phyloP scores from a whole-genome alignment of 2,888 invertebrate genomes.

The Scrobipalpa costella region DNA sequence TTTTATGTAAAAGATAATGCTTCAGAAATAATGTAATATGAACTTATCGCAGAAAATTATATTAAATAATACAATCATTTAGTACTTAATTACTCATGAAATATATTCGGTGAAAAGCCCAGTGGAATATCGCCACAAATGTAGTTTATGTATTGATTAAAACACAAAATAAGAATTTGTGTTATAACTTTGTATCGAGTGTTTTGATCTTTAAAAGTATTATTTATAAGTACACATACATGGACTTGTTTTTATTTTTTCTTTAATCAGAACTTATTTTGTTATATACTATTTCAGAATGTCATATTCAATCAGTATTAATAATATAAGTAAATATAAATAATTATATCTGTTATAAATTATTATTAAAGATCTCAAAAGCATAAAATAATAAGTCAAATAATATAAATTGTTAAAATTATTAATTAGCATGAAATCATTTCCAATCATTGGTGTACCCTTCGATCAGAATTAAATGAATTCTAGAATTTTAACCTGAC shows the following conservation, averaged over 20 bases:
- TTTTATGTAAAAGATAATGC: conserved; percentile 3
- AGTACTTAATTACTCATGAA: not conserved
- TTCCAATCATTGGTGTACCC: too few species aligned
- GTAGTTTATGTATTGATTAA: not conserved
- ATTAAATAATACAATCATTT: not conserved
- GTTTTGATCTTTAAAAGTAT: not conserved
- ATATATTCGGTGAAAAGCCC: not conserved
- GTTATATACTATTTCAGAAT: not conserved
- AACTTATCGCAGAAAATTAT: not conserved
- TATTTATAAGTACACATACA: not conserved
- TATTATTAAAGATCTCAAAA: not conserved
- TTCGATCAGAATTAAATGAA: too few species aligned
- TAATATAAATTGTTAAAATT: not conserved
- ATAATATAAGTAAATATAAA: not conserved
- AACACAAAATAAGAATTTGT: not conserved
- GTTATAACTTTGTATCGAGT: not conserved
- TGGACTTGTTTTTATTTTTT: too few species aligned
- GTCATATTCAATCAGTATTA: conserved; percentile 17
- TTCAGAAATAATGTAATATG: not conserved
- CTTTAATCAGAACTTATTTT: not conserved
- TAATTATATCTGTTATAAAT: too few species aligned
- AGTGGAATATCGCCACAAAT: not conserved
- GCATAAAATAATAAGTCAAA: not conserved
- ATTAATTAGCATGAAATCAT: not conserved
- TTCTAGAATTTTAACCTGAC: too few species aligned